These are phyloP conservation scores for Limanda limanda DNA, from an alignment of 2,113 vertebrate genomes.

Conservation along the genomic window DNA sequence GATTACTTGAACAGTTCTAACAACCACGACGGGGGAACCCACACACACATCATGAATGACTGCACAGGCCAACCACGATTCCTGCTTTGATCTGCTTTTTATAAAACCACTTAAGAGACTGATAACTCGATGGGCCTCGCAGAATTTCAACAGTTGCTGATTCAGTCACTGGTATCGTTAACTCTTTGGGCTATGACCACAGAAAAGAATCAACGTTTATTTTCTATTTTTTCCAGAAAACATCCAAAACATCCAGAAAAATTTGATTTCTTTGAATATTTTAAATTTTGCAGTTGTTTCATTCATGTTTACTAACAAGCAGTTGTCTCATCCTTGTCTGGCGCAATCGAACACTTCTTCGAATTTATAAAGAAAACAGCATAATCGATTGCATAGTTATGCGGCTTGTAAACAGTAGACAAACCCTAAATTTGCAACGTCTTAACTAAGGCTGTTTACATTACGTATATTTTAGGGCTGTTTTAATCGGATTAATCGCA, in stretches of 20 bases:
- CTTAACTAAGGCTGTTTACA: not conserved
- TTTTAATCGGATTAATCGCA: too few species aligned
- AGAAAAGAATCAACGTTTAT: conserved; percentile 72
- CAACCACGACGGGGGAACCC: conserved; percentile 68
- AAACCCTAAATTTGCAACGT: not conserved
- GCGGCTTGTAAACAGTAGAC: too few species aligned
- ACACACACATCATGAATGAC: conserved; percentile 80
- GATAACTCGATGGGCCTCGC: conserved; percentile 72
- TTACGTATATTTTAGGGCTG: not conserved
- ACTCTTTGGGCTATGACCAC: conserved; percentile 80
- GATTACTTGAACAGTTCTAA: conserved; percentile 83
- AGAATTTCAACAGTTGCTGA: conserved; percentile 75
- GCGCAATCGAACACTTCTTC: too few species aligned
- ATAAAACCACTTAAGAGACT: conserved; percentile 78
- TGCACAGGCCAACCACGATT: conserved; percentile 78
- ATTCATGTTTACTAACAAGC: too few species aligned
- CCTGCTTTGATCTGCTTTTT: conserved; percentile 84
- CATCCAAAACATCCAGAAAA: too few species aligned
- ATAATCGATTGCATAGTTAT: too few species aligned
- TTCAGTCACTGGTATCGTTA: conserved; percentile 69
- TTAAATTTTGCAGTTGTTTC: too few species aligned
- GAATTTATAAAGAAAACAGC: too few species aligned
- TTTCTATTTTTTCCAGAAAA: conserved; percentile 80
- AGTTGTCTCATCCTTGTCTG: too few species aligned
- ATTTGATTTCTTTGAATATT: too few species aligned